Base-by-base conservation (phyloP, 1,140 invertebrate genomes). In the Drosophila pseudoananassae region DNA sequence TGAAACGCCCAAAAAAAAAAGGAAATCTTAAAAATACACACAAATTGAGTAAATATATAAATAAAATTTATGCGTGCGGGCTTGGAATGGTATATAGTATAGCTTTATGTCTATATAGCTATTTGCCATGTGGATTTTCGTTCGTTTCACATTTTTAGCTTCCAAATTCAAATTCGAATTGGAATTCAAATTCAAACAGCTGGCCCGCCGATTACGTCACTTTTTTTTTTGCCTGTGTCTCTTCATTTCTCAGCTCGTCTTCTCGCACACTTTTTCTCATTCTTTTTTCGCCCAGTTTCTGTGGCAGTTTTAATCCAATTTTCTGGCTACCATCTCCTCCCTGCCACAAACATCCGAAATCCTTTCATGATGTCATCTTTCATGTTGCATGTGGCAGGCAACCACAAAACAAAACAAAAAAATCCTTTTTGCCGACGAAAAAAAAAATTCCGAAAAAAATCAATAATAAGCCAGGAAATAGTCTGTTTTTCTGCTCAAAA, bases 171-270 rank as follows among this genome's bases (percentile, higher is more conserved):
- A 36, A 36, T 36, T 36, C 33, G 12, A 36, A 36, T 36, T 36
- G 0, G 4, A 36, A 33, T 63, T 66, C 55, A 43, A 72, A 50
- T 54, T 33, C 14, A 53, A 73, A 73, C 70, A 73, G 70, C 69
- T 73, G 70, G 69, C 69, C 40, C 40, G 40, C 40, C n/a, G 69
- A 73, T 73, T 73, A 69, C 70, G 69, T 73, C 70, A 73, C 73
- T 50, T 55, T 36, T 43, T 23, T 14, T 14, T 14, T 8, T 9
- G 7, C 7, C 3, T 33, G 5, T 8, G 6, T 29, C 27, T 7
- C 5, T 29, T 29, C 27, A 29, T 29, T 6, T 49, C 29, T 50
- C 25, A 36, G 17, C 23, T 59, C 12, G 23, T n/a, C 29, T 10
- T 36, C 10, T 9, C 45, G 3, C 38, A 5, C n/a, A 4, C 12